Evolutionary conservation across 2,113 vertebrate species (phyloP).

Genomic region (Podarcis muralis): DNA sequence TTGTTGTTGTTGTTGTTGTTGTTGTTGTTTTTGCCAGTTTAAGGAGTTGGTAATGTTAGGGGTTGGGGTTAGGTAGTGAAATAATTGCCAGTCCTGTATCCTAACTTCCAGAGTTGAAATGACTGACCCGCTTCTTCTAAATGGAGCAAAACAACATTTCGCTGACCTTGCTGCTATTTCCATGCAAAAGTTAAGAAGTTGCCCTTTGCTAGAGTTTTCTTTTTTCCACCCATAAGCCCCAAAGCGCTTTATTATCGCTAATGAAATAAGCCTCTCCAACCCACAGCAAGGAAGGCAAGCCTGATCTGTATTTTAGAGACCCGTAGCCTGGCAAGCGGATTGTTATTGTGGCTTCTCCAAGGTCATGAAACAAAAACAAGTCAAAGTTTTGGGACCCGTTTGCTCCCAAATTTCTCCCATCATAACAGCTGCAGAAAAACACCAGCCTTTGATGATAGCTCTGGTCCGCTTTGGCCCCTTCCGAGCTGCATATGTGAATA

Average conservation of each 20-base stretch:
- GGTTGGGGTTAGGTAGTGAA: background rate
- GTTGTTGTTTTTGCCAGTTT: background rate
- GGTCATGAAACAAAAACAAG: background rate
- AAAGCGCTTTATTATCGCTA: background rate
- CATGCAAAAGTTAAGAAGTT: fast-evolving
- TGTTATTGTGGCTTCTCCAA: background rate
- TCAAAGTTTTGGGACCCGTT: background rate
- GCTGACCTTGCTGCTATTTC: background rate
- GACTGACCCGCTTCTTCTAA: background rate
- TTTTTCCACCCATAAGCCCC: background rate
- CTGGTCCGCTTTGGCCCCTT: background rate
- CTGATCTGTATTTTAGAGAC: background rate
- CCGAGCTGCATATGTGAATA: background rate
- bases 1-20: background rate
- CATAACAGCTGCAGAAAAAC: background rate
- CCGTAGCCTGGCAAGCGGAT: too few relatives aligned
- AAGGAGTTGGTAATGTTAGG: fast-evolving
- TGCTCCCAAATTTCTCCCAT: background rate
- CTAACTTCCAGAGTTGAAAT: background rate
- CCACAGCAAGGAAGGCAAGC: background rate
- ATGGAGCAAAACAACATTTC: background rate
- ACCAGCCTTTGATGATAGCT: too few relatives aligned
- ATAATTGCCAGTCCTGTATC: background rate
- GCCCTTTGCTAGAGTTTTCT: background rate
- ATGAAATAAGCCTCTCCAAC: background rate